Conservation (phyloP, 2,888 invertebrate species). For the Amiota minor region DNA sequence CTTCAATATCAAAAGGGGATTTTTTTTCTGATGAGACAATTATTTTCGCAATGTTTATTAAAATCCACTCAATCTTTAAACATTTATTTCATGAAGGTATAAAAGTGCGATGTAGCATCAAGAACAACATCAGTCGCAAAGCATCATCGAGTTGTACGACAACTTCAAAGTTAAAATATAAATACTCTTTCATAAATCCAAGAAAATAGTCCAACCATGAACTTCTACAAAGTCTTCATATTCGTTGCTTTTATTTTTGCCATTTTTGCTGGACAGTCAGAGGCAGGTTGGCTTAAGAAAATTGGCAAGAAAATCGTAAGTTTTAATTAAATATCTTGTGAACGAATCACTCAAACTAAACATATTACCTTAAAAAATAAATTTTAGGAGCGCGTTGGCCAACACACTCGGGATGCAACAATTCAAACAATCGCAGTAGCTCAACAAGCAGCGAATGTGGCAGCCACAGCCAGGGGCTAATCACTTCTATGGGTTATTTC, state of each 20-base stretch:
- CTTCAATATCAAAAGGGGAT: no score
- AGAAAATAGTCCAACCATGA: no score
- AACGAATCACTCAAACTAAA: not conserved
- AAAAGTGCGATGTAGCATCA: not conserved
- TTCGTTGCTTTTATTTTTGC: slow-evolving; percentile 47
- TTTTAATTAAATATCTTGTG: not conserved
- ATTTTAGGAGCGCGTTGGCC: slow-evolving; percentile 41
- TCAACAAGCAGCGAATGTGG: slow-evolving; percentile 44
- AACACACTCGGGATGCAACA: slow-evolving; percentile 42
- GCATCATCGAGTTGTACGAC: not conserved
- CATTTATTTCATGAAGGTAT: not conserved
- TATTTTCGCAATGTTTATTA: not conserved
- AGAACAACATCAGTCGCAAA: not conserved
- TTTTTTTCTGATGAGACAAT: no score
- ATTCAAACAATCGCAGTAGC: slow-evolving; percentile 43
- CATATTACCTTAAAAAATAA: not conserved
- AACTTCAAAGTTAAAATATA: no score
- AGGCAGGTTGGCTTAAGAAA: slow-evolving; percentile 54
- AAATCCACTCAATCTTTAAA: not conserved
- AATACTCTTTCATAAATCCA: no score
- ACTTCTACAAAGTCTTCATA: slow-evolving; percentile 47
- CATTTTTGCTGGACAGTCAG: slow-evolving; percentile 46
- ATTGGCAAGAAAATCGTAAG: slow-evolving; percentile 44
- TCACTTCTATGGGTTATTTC: not conserved
- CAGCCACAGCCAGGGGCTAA: slow-evolving; percentile 35